Evolutionary conservation across 2,113 vertebrate species (phyloP), one percentile per base, ranked within the genome.

Genomic region (Entelurus aequoreus): DNA sequence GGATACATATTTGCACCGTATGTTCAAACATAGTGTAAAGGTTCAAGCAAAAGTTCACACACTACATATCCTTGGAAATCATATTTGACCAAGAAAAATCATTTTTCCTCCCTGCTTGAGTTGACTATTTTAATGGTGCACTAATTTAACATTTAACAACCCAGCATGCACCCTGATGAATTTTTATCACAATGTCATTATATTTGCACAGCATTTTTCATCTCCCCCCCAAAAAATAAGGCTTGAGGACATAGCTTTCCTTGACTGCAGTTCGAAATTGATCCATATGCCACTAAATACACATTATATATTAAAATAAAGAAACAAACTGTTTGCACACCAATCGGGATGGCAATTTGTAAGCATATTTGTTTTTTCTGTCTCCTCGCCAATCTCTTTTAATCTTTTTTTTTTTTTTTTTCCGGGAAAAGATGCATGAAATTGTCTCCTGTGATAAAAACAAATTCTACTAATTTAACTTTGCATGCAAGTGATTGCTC

Each of bases 361-460:
- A 19, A 19, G 19, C 19, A 19, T 19, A 19, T 19, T 19, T 19
- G 19, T 19, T 19, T 8, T 50, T 15, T 36, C 7, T 52, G 11
- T 11, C 8, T 52, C 13, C 21, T 52, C 19, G 13, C n/a, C 8
- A 54, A 15, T 54, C 12, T 37, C 10, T 10, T 44, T 44, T 44
- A 44, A 44, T 44, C 42, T 10, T 44, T 44, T 8, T 68, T 62
- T n/a, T n/a, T n/a, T n/a, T n/a, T 53, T 75, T 66, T 19, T 19
- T 19, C 19, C 42, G 19, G 67, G 44, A 40, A 65, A 61, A 60
- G 21, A 59, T 71, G 66, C 58, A 48, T 56, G 47, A 59, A 69
- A 54, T 42, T 63, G 60, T 28, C 16, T 28, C 50, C 63, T 49
- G 60, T 81, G 71, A 57, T 77, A 75, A 69, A 79, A 68, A 67